Percentiles rank a stretch among this genome's conserved stretches.
Evolutionary conservation across 2,888 invertebrate genomes (phyloP).

Genomic region (Coenonympha glycerion): DNA sequence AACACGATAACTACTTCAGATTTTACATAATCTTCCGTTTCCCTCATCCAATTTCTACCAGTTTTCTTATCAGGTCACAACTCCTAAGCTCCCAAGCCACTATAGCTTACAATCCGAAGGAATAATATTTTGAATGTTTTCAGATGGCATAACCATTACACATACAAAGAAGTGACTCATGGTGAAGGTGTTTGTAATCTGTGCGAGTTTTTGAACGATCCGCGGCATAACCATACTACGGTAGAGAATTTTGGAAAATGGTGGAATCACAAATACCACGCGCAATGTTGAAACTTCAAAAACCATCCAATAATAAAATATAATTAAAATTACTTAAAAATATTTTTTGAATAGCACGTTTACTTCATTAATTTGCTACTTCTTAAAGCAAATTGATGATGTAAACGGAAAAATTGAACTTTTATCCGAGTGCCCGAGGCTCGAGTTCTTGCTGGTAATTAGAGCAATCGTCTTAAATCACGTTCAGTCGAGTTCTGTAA

Average conservation of each 20-base stretch:
- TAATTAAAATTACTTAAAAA: too few species aligned
- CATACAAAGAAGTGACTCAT: conserved; percentile 33
- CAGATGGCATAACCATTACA: conserved; percentile 59
- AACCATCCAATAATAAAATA: too few species aligned
- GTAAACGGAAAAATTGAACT: not conserved
- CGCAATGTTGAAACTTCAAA: conserved; percentile 3
- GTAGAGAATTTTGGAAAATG: conserved; percentile 44
- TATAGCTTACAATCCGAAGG: too few species aligned
- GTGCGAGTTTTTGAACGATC: conserved; percentile 43
- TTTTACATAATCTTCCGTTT: too few species aligned
- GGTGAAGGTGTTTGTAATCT: conserved; percentile 44
- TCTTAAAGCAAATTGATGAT: conserved; percentile 23
- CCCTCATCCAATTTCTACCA: too few species aligned
- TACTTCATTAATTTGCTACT: too few species aligned
- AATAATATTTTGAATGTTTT: too few species aligned
- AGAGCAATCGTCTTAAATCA: conserved; percentile 31
- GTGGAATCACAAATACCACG: conserved; percentile 46
- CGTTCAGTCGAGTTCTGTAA: conserved; percentile 26
- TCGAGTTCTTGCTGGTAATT: conserved; percentile 39
- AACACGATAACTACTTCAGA: too few species aligned
- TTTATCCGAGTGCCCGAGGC: conserved; percentile 12
- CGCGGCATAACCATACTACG: conserved; percentile 23
- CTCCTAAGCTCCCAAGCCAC: too few species aligned
- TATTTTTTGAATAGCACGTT: too few species aligned
- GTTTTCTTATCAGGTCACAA: too few species aligned